Evolutionary conservation across 2,797 vertebrate species (phyloP), one percentile per base, ranked within the genome.

Genomic region (Spondyliosoma cantharus): DNA sequence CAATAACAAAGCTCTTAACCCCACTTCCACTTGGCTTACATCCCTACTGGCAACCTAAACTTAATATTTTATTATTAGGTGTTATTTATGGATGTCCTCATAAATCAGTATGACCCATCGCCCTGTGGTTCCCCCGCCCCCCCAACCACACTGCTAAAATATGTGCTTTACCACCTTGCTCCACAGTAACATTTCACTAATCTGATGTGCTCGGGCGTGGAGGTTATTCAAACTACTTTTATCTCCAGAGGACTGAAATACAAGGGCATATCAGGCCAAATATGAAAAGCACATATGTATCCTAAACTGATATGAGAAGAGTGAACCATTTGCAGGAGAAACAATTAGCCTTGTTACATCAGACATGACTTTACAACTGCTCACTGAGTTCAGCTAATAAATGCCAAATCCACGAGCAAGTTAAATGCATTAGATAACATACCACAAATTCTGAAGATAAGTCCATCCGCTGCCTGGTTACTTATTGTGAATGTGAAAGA

Each of bases 361-460:
- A 85, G 69, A 69, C 9, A 50, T 3, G 64, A 76, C 74, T 77
- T 87, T 80, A 68, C 67, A 54, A 63, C 59, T n/a, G 50, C 71
- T 85, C 27, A 37, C 78, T 68, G 72, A 69, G 32, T 67, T 71
- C 16, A 65, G 22, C 60, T 80, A 61, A 84, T 53, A 59, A 85
- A 86, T 42, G 54, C 58, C 59, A 80, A 82, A 78, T 53, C 67
- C 72, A 67, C 64, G 27, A 20, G 58, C 71, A 86, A 48, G 52
- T 66, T 77, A 69, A 22, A 52, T 32, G 42, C 69, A 74, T 88
- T 77, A 87, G 57, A 75, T 22, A 74, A 78, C 83, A 90, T 88
- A 90, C 81, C 75, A 60, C 32, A 85, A 77, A 93, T 87, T 84
- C 85, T 91, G 53, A 50, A 73, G 81, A 85, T 82, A 85, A 82